Percentiles rank a stretch among this genome's conserved stretches.
These are phyloP conservation scores for Leptopterna dolabrata DNA, from an alignment of 2,888 invertebrate genomes.

Conservation along the genomic window DNA sequence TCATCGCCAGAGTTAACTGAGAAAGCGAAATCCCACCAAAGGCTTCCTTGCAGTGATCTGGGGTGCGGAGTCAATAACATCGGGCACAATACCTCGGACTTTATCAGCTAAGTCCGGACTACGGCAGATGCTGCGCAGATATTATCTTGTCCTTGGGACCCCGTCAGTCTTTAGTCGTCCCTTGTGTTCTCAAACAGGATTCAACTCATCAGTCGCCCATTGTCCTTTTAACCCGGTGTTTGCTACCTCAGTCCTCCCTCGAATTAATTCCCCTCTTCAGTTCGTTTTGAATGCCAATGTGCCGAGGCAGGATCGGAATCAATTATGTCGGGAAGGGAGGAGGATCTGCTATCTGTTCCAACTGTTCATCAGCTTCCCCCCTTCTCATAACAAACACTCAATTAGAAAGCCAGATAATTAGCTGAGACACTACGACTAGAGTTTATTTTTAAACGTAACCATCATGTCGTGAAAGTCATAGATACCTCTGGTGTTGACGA, in stretches of 20 bases:
- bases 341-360: background rate
- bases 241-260: background rate
- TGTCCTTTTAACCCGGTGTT: background rate
- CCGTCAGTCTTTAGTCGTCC: background rate
- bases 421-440: background rate
- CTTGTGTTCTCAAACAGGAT: background rate
- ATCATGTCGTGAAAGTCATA: background rate
- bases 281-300: background rate
- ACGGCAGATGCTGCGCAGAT: background rate
- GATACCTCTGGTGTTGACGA: too few relatives aligned
- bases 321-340: background rate
- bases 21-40: background rate
- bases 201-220: background rate
- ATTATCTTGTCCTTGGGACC: background rate
- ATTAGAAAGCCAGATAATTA: background rate
- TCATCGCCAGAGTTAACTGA: background rate
- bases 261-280: background rate
- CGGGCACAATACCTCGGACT: background rate
- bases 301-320: background rate
- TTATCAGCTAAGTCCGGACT: background rate
- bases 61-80: background rate
- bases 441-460: background rate
- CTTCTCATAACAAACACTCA: background rate
- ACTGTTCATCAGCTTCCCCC: background rate
- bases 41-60: background rate